These are phyloP conservation scores for Drosophila monieri DNA, from an alignment of 2,888 invertebrate species.

Conservation along the genomic window DNA sequence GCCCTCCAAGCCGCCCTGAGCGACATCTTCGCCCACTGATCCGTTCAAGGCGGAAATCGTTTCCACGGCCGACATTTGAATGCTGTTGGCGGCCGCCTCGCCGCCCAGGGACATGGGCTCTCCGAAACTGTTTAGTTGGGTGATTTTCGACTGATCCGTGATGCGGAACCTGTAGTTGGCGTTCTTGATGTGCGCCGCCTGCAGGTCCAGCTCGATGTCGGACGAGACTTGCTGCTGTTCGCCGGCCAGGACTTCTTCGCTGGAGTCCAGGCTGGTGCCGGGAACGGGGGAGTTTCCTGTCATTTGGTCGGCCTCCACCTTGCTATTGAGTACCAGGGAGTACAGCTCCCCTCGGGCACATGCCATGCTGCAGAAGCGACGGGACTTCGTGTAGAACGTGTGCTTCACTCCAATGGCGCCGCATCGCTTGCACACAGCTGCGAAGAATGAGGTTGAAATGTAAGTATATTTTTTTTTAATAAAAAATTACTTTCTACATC, in stretches of 20 bases:
- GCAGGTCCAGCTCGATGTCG: constrained; percentile 82
- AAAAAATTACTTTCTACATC: not conserved
- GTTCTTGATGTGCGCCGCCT: constrained; percentile 82
- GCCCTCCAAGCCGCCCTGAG: constrained; percentile 53
- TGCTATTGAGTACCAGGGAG: constrained; percentile 82
- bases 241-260: constrained; percentile 30
- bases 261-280: constrained; percentile 39
- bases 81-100: constrained; percentile 65
- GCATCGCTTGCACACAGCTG: constrained; percentile 93
- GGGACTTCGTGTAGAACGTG: constrained; percentile 92
- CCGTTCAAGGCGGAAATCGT: constrained; percentile 67
- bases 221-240: constrained; percentile 66
- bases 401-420: constrained; percentile 94
- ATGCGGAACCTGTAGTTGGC: constrained; percentile 84
- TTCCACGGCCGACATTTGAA: constrained; percentile 67
- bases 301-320: constrained; percentile 65
- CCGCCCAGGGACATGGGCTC: constrained; percentile 75
- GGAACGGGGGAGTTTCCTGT: constrained; percentile 48
- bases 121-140: constrained; percentile 82
- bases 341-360: constrained; percentile 87
- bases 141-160: constrained; percentile 82
- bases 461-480: not conserved
- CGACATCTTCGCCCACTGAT: constrained; percentile 61
- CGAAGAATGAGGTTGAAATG: not conserved
- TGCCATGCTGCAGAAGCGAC: constrained; percentile 92